Base-by-base conservation (phyloP, 2,113 vertebrate species). In the Chunga burmeisteri region DNA sequence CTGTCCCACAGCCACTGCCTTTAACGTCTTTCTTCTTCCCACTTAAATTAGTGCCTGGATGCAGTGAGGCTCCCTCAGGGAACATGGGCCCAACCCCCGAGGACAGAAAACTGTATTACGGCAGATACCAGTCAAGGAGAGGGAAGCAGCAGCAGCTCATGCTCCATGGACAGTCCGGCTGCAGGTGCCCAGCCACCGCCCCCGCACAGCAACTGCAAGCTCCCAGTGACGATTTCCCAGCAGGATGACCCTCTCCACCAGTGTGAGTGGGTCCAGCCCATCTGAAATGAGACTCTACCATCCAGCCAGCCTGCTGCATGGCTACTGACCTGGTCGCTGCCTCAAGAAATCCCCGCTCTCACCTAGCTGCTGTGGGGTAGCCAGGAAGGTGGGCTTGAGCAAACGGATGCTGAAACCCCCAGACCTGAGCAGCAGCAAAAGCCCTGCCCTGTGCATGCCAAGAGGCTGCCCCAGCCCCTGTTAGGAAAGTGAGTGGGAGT, bases 141-240 rank as follows among this genome's bases (percentile, higher is more conserved):
- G 13, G 27, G 26, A 55, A 67, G 44, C 30, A 47, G 46, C 40
- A 46, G 38, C 29, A 59, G 44, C 44, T 52, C 13, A 2, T 53
- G 49, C 8, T 38, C 32, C 11, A 9, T 9, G 9, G 46, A 26
- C 52, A 61, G 20, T 0, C 2, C 0, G 2, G 13, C 23, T 61
- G 47, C 18, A 52, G 74, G 14, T 16, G 10, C 66, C 52, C 1
- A 6, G 38, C 13, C 14, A 40, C 44, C 1, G 0, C 34, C 12
- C 21, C 1, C 1, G 13, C 59, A 55, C 0, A 0, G 38, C 0
- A 4, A 52, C 73, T 36, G 10, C 49, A 11, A 29, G 29, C 11
- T 67, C 42, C 40, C 16, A 2, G 40, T 3, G 36, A 36, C 13
- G 32, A 34, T 40, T 46, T 58, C 42, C 75, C 53, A 29, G 47